Base-by-base conservation (phyloP, 92 coral and sea anemone species). In the Phenganax subtilis region DNA sequence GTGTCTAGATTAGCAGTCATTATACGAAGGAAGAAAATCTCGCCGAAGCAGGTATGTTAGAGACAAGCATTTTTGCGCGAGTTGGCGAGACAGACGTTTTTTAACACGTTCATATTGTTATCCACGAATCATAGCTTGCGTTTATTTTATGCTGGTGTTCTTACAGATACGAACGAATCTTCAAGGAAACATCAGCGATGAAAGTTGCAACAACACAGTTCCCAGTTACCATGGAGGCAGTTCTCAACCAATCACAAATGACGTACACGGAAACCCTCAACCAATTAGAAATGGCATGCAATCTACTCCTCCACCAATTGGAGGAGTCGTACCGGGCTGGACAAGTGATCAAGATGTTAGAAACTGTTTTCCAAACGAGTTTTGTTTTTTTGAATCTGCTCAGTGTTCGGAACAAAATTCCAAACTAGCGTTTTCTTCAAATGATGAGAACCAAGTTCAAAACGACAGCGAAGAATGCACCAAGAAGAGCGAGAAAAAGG, bases 1-100 rank as follows among this genome's bases (percentile, higher is more conserved):
- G 10, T 56, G 17, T 76, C 81, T 6, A 76, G 53, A 76, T 57
- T 56, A 9, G 47, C 81, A 11, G 57, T 20, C 20, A 57, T 57
- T 17, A 7, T 57, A 30, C 44, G 81, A 57, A 37, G 57, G 57
- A 27, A 15, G 62, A 29, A 76, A 76, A 67, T 76, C 17, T 52
- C 81, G 28, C 81, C 81, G 7, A 16, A 76, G 9, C 67, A 76
- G 81, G 81, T 66, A 66, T 66, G 1, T 66, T 61, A 3, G 47
- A 37, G 47, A 37, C 47, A 1, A 37, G 47, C 47, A 2, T 69
- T 29, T 69, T 51, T 69, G 27, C 0, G 65, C 15, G 15, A 12
- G 65, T 59, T 59, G 28, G 31, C 74, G 3, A 30, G 31, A 6
- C 10, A 1, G 15, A 17, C 11, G 10, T 17, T 28, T 65, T 11